Conservation (phyloP, 2,888 invertebrate genomes). For the Tetranychus piercei region DNA sequence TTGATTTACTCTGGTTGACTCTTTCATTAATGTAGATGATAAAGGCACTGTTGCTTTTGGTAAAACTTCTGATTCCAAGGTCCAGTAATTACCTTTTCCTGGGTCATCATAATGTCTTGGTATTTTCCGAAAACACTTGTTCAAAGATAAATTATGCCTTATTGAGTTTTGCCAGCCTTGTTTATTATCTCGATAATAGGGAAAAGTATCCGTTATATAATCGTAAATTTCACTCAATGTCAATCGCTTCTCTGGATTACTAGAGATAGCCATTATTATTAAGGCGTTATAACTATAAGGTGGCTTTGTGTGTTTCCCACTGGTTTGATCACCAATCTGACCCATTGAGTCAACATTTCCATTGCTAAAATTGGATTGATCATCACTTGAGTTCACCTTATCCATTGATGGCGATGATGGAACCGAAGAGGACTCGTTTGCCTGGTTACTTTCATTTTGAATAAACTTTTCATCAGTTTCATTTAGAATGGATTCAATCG, state of each 20-base stretch:
- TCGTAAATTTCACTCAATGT: constrained; percentile 13
- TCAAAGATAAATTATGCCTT: constrained; percentile 12
- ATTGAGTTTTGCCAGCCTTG: constrained; percentile 17
- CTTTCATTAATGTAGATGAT: no score
- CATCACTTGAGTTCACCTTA: no score
- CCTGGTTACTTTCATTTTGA: no score
- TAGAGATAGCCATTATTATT: constrained; percentile 12
- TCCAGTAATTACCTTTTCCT: constrained; percentile 15
- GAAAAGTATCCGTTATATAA: constrained; percentile 11
- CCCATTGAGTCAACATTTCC: no score
- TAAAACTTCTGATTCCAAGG: not conserved
- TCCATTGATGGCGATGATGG: no score
- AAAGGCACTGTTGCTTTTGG: no score
- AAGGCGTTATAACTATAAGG: constrained; percentile 11
- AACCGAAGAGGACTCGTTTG: no score
- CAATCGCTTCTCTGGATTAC: not conserved
- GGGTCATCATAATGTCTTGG: constrained; percentile 14
- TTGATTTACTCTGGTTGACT: no score
- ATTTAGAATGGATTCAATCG: no score
- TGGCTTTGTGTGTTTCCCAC: constrained; percentile 5
- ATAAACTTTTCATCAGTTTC: no score
- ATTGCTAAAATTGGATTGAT: no score
- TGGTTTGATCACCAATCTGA: no score
- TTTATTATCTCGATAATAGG: constrained; percentile 12
- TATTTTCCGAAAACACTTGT: constrained; percentile 14